Conservation (phyloP, 2,888 invertebrate species). For the Pyrgus malvae region DNA sequence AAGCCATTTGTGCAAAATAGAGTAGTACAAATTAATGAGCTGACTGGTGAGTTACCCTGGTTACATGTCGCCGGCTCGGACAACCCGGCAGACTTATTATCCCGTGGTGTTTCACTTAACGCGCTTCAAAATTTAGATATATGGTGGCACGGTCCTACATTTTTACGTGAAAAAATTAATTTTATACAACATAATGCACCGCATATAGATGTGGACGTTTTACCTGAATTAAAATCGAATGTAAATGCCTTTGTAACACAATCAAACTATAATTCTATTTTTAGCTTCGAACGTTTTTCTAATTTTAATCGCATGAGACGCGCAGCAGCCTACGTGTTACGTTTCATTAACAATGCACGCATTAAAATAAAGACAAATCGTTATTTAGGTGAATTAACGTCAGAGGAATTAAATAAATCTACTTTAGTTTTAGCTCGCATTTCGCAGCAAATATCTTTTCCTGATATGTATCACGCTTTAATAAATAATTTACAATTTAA, state of each 20-base stretch:
- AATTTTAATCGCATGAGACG: slow-evolving; percentile 24
- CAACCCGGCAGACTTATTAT: slow-evolving; percentile 6
- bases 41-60: neutral
- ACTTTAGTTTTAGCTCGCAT: neutral
- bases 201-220: neutral
- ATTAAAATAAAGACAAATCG: neutral
- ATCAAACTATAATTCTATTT: neutral
- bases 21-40: slow-evolving; percentile 2
- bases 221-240: neutral
- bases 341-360: slow-evolving; percentile 31
- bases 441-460: neutral
- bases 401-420: neutral
- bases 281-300: slow-evolving; percentile 26
- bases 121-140: neutral
- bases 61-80: neutral
- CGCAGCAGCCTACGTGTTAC: slow-evolving; percentile 27
- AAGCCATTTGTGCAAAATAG: slow-evolving; percentile 4
- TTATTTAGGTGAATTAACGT: neutral
- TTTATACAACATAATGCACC: neutral
- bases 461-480: neutral
- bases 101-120: neutral
- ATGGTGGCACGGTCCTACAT: slow-evolving; percentile 7
- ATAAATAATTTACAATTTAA: neutral
- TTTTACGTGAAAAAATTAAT: neutral
- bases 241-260: neutral